These are phyloP conservation scores for Resseliella maxima DNA, from an alignment of 2,888 invertebrate species.

Conservation along the genomic window DNA sequence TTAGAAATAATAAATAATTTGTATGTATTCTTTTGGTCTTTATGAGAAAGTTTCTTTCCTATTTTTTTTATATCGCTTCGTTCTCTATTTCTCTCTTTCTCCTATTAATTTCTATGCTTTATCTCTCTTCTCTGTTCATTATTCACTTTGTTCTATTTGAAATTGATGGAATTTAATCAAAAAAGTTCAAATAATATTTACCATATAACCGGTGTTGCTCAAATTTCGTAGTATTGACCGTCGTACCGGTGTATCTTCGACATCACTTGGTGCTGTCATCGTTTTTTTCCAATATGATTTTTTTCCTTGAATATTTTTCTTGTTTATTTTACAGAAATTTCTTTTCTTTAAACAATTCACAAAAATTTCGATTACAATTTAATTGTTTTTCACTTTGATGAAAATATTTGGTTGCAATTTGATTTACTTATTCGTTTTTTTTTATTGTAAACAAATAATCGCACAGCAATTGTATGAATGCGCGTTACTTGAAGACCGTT, in stretches of 20 bases:
- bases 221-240: conserved; percentile 22
- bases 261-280: conserved; percentile 38
- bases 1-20: too few relatives aligned
- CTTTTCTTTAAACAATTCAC: neutral
- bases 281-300: too few relatives aligned
- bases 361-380: neutral
- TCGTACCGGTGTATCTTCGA: neutral
- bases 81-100: too few relatives aligned
- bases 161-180: neutral
- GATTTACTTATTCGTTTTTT: neutral
- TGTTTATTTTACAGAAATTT: neutral
- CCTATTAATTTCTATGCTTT: too few relatives aligned
- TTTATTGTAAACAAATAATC: neutral
- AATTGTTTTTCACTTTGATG: too few relatives aligned
- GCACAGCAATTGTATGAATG: neutral
- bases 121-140: too few relatives aligned
- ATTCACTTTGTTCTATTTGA: too few relatives aligned
- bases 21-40: too few relatives aligned
- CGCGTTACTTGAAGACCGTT: conserved; percentile 16
- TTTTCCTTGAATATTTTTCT: too few relatives aligned
- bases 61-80: too few relatives aligned
- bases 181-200: neutral
- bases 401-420: too few relatives aligned
- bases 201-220: conserved; percentile 21
- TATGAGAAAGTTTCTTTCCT: too few relatives aligned